phyloP scores from a whole-genome alignment of 2,113 vertebrate genomes.

The Clarias gariepinus region DNA sequence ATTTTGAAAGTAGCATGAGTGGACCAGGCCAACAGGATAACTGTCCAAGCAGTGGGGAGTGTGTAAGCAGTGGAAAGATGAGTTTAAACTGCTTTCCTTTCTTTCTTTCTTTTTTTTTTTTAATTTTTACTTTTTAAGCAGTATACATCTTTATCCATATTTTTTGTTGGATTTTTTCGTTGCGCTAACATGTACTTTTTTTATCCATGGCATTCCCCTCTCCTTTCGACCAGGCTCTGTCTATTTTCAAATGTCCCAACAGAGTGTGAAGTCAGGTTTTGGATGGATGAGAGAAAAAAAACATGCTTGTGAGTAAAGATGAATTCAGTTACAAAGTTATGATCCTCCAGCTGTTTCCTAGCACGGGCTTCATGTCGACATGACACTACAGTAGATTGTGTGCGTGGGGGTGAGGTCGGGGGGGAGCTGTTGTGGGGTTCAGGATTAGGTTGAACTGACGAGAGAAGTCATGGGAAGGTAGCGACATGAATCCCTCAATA shows the following conservation, averaged over 20 bases:
- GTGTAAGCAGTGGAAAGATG: not conserved
- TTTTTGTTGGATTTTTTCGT: not conserved
- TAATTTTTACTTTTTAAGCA: not conserved
- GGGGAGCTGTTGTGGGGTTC: not conserved
- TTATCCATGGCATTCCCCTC: constrained; percentile 6
- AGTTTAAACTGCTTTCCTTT: not conserved
- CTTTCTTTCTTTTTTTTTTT: not conserved
- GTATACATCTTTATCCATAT: not conserved
- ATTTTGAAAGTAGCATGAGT: not conserved
- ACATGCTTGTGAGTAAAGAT: constrained; percentile 27
- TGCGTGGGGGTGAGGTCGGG: not conserved
- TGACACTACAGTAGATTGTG: constrained; percentile 28
- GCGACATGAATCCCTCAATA: constrained; percentile 45
- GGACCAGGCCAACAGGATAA: not conserved
- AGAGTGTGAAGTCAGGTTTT: constrained; percentile 46
- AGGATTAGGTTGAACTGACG: constrained; percentile 36
- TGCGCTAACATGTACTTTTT: too few relatives aligned
- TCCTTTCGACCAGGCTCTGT: not conserved
- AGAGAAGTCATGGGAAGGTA: constrained; percentile 49
- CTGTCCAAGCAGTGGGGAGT: not conserved
- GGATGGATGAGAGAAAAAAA: constrained; percentile 24
- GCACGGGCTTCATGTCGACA: constrained; percentile 62
- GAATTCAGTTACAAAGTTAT: constrained; percentile 49
- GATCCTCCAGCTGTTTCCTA: constrained; percentile 68
- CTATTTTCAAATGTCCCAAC: constrained; percentile 40